phyloP scores from a whole-genome alignment of 2,113 vertebrate species.

The Dromas ardeola region DNA sequence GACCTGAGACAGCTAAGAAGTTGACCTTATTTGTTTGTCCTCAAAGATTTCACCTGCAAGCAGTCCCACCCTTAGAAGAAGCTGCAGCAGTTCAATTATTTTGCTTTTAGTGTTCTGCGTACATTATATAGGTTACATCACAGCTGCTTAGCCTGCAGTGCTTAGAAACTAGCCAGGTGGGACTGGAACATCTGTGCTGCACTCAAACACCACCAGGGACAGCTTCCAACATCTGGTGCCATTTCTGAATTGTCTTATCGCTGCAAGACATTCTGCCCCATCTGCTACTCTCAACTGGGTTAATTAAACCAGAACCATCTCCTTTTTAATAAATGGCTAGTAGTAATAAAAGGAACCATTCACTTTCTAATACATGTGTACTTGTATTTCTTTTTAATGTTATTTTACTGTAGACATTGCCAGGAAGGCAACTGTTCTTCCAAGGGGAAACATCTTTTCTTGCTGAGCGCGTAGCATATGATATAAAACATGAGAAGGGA shows the following conservation, averaged over 20 bases:
- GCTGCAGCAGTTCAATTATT: conserved; percentile 72
- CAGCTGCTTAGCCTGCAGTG: conserved; percentile 84
- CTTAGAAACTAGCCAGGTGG: conserved; percentile 82
- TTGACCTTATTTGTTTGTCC: conserved; percentile 67
- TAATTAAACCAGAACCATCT: conserved; percentile 82
- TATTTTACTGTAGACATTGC: conserved; percentile 59
- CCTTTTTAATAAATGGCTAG: conserved; percentile 80
- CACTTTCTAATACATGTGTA: conserved; percentile 62
- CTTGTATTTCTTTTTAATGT: conserved; percentile 75
- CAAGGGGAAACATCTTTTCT: conserved; percentile 13
- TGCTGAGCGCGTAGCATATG: background rate
- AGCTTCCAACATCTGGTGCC: conserved; percentile 85
- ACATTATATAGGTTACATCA: conserved; percentile 79
- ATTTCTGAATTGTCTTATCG: conserved; percentile 83
- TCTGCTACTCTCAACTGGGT: conserved; percentile 90
- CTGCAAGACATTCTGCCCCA: conserved; percentile 86
- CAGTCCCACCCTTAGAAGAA: conserved; percentile 59
- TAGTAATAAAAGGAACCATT: conserved; percentile 78
- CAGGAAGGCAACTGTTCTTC: conserved; percentile 32
- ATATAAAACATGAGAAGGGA: background rate
- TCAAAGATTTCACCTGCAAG: conserved; percentile 75
- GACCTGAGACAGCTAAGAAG: conserved; percentile 17
- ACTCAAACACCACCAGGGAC: conserved; percentile 89
- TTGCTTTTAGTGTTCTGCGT: conserved; percentile 76
- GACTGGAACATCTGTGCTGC: conserved; percentile 92